A percentile compares a stretch with the other conserved stretches of the same genome.
phyloP scores from a whole-genome alignment of 2,797 vertebrate species.

The Malurus splendens region DNA sequence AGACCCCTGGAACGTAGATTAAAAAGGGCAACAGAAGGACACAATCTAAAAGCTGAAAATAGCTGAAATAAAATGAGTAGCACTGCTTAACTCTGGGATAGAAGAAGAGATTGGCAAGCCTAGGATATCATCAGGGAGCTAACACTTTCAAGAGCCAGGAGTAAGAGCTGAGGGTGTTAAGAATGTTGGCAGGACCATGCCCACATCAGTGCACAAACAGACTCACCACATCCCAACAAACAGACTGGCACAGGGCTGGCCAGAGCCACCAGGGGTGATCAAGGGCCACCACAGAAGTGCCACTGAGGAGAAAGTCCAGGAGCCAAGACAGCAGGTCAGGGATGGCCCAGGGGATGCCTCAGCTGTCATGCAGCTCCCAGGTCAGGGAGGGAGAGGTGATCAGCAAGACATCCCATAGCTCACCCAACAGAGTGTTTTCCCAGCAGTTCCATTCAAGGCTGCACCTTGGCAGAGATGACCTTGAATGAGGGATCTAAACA shows the following conservation, averaged over 20 bases:
- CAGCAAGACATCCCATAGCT: background rate
- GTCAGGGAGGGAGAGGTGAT: accelerated
- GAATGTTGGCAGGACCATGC: background rate
- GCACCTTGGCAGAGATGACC: background rate
- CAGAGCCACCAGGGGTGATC: background rate
- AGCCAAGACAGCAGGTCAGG: background rate
- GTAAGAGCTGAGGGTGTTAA: no score
- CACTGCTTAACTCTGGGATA: background rate
- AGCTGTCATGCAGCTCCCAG: background rate
- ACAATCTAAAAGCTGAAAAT: background rate
- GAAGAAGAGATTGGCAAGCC: background rate
- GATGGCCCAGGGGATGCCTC: background rate
- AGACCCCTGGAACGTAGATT: background rate
- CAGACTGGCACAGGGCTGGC: accelerated
- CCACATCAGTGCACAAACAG: accelerated
- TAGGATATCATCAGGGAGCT: background rate
- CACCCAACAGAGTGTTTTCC: background rate
- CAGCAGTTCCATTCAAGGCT: background rate
- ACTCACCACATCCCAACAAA: accelerated
- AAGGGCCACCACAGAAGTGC: background rate
- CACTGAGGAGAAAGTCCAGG: no score
- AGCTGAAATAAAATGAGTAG: background rate
- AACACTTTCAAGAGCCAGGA: background rate
- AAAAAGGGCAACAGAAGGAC: background rate
- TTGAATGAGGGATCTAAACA: background rate